Evolutionary conservation across 2,113 vertebrate genomes (phyloP).

Genomic region (Triplophysa siluroides): DNA sequence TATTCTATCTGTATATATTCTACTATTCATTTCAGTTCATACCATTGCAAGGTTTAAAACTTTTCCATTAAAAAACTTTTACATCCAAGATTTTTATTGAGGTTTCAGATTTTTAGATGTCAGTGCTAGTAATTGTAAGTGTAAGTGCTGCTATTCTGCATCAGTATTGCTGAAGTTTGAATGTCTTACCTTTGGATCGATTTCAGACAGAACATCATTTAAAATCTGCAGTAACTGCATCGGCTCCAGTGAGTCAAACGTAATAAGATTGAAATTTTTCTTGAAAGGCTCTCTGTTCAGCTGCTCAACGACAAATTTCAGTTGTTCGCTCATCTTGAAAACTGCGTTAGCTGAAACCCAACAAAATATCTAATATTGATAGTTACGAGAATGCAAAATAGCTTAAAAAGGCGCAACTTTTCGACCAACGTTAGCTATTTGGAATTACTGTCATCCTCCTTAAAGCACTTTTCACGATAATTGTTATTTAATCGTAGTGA

Average conservation of each 20-base stretch:
- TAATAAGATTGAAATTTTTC: conserved; percentile 94
- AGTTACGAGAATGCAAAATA: not conserved
- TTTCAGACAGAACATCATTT: conserved; percentile 91
- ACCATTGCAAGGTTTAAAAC: too few species aligned
- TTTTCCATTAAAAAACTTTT: too few species aligned
- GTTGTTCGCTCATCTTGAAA: conserved; percentile 88
- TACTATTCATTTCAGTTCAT: too few species aligned
- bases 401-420: not conserved
- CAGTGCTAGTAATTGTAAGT: too few species aligned
- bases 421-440: not conserved
- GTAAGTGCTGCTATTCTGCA: not conserved
- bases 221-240: conserved; percentile 91
- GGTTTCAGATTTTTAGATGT: too few species aligned
- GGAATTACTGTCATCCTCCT: not conserved
- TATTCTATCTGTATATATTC: too few species aligned
- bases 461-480: not conserved
- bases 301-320: conserved; percentile 93
- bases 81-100: too few species aligned
- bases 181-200: conserved; percentile 89
- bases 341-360: not conserved
- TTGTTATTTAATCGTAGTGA: not conserved
- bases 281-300: conserved; percentile 93
- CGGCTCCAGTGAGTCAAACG: conserved; percentile 92
- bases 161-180: not conserved
- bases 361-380: not conserved